Base-by-base conservation (phyloP, 2,797 vertebrate genomes). In the Argyrosomus regius region DNA sequence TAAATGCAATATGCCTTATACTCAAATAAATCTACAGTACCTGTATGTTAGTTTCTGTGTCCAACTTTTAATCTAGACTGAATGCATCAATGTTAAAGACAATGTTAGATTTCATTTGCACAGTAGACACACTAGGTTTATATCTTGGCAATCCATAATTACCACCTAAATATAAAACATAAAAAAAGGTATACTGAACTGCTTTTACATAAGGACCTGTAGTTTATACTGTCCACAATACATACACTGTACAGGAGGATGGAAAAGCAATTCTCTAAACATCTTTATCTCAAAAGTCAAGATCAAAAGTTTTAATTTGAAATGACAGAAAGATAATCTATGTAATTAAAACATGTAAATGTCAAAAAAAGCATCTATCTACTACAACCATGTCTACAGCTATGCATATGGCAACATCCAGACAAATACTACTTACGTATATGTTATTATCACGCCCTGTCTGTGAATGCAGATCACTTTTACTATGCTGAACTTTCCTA, bases 351-450 rank as follows among this genome's bases (percentile, higher is more conserved):
- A 46, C 6, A 43, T 9, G 14, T 14, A 26, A 53, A n/a, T 16
- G 24, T 39, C 22, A 61, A 43, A 73, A 72, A 72, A 53, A 60
- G 3, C 4, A 60, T 48, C 14, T 35, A 60, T 48, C 14, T 35
- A 39, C 48, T 39, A 68, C 12, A 8, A 26, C 22, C 4, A 48
- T 18, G 13, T 72, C 60, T 43, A 54, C 41, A 58, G 39, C 45
- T 65, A 52, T 13, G 50, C 61, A 71, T 31, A 49, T 18, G 22
- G 6, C 17, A 78, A 77, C 60, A 77, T 45, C 6, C 22, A 80
- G 59, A 46, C 58, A 75, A 75, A 50, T 35, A 54, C 49, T 80
- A 87, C 85, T 90, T 53, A 88, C 70, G 1, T 78, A 35, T 10
- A 20, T 0, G 60, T 46, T 35, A 70, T 57, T 28, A 35, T 72